Percentiles rank a stretch among this genome's conserved stretches.
These are phyloP conservation scores for Delphinapterus leucas DNA, from an alignment of 2,113 vertebrate species.

Conservation along the genomic window DNA sequence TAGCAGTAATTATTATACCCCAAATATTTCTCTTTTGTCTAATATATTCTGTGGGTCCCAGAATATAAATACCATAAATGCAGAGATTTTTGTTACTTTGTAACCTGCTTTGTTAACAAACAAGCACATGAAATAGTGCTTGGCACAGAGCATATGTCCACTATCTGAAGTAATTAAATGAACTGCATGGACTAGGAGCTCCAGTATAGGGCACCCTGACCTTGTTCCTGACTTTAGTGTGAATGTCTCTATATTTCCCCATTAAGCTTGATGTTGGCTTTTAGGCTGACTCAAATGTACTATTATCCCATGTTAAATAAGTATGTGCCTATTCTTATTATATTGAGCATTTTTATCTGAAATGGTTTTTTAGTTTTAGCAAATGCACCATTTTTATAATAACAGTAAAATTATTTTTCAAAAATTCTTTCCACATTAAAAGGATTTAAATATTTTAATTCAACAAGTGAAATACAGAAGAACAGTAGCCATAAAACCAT, in stretches of 20 bases:
- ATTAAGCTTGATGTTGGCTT: neutral
- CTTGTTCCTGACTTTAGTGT: neutral
- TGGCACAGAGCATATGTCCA: neutral
- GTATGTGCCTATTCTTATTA: neutral
- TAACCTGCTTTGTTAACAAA: neutral
- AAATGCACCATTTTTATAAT: conserved; percentile 9
- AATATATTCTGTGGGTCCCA: neutral
- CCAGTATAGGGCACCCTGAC: neutral
- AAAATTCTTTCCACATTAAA: conserved; percentile 12
- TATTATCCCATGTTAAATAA: neutral
- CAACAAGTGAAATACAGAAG: conserved; percentile 50
- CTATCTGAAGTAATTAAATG: conserved; percentile 29
- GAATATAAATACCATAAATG: neutral
- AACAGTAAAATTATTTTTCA: conserved; percentile 38
- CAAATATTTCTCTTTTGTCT: neutral
- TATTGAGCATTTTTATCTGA: neutral
- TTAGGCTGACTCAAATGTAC: neutral
- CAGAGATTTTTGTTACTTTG: neutral
- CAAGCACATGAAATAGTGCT: neutral
- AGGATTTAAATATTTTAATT: conserved; percentile 56
- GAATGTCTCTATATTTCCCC: neutral
- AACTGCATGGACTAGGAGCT: neutral
- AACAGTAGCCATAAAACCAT: conserved; percentile 15
- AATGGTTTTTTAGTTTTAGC: conserved; percentile 19
- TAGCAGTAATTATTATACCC: neutral